These are phyloP conservation scores for Atrichornis clamosus DNA, from an alignment of 2,113 vertebrate genomes.

Conservation along the genomic window DNA sequence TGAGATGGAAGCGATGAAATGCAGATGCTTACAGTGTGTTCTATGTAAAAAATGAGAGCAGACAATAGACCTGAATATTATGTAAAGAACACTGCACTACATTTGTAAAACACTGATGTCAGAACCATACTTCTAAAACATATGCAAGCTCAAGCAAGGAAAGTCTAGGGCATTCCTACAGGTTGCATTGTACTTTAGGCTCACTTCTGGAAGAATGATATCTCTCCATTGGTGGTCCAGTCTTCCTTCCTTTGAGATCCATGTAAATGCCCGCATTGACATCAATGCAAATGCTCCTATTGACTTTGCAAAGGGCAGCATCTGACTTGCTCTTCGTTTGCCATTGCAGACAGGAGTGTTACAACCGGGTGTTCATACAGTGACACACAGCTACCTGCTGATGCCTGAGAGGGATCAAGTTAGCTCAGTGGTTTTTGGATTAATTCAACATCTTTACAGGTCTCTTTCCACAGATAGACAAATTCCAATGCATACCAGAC, in stretches of 20 bases:
- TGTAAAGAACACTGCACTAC: background rate
- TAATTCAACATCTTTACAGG: background rate
- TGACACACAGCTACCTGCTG: background rate
- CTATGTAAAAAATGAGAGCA: background rate
- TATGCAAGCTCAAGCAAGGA: background rate
- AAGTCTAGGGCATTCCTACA: background rate
- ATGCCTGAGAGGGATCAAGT: background rate
- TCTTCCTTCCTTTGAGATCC: background rate
- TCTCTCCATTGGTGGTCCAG: background rate
- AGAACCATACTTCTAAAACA: background rate
- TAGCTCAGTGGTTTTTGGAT: background rate
- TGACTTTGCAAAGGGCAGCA: background rate
- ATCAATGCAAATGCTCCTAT: background rate
- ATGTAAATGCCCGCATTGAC: background rate
- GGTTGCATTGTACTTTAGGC: background rate
- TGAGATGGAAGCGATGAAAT: conserved; percentile 29
- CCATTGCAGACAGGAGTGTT: background rate
- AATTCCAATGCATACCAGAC: background rate
- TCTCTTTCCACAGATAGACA: background rate
- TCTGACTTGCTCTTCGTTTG: background rate
- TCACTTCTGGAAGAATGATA: background rate
- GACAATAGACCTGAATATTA: conserved; percentile 9
- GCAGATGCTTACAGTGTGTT: background rate
- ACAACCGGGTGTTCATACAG: background rate
- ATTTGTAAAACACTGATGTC: background rate